Evolutionary conservation across 2,888 invertebrate species (phyloP).

Genomic region (Synanthedon tipuliformis): DNA sequence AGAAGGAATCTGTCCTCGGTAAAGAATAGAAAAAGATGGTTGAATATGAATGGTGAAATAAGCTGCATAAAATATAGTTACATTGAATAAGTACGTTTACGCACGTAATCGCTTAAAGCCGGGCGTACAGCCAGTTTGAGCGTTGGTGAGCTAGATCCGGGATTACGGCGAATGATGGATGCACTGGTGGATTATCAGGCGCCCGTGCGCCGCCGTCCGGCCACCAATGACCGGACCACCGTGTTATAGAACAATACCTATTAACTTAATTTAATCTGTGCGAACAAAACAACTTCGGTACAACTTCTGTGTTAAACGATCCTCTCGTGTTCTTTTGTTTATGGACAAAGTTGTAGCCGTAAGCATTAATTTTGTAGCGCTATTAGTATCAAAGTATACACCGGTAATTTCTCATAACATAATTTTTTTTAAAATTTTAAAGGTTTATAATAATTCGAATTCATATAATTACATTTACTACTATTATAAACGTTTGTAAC

Average conservation of each 20-base stretch:
- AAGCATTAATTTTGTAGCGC: not conserved
- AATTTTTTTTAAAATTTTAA: too few relatives aligned
- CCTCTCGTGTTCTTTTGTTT: not conserved
- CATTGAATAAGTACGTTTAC: conserved; percentile 23
- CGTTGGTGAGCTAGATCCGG: conserved; percentile 36
- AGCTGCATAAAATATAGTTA: not conserved
- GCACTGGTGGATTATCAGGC: conserved; percentile 39
- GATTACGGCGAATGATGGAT: conserved; percentile 47
- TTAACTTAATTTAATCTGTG: not conserved
- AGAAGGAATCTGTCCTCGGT: too few relatives aligned
- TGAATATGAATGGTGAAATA: not conserved
- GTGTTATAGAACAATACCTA: not conserved
- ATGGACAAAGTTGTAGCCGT: not conserved
- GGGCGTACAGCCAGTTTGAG: conserved; percentile 12
- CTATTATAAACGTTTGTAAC: too few relatives aligned
- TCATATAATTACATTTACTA: too few relatives aligned
- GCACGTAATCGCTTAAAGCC: conserved; percentile 40
- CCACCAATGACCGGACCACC: not conserved
- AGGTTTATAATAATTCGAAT: too few relatives aligned
- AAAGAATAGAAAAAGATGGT: too few relatives aligned
- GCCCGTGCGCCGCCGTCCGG: not conserved
- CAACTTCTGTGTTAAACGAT: not conserved
- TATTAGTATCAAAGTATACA: not conserved
- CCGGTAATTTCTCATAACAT: too few relatives aligned
- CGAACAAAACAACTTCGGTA: not conserved